These are phyloP conservation scores for Paratilapia polleni DNA, from an alignment of 2,113 vertebrate genomes.

Conservation along the genomic window DNA sequence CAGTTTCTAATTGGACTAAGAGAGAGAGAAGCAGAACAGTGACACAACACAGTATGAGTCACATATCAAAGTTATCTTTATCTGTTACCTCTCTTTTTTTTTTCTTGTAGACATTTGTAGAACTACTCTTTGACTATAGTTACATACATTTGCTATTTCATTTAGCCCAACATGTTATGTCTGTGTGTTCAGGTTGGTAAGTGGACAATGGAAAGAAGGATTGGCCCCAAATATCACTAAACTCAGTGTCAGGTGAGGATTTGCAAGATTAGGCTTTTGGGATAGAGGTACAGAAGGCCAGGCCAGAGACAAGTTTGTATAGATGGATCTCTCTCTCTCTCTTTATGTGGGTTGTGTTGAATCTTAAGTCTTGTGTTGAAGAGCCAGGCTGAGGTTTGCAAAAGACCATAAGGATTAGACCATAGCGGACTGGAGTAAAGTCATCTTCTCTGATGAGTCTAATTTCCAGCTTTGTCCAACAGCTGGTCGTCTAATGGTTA, in stretches of 20 bases:
- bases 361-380: too few species aligned
- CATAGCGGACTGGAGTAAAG: too few species aligned
- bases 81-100: neutral
- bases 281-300: constrained; percentile 31
- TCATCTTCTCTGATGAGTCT: too few species aligned
- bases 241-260: constrained; percentile 23
- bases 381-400: too few species aligned
- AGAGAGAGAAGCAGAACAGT: constrained; percentile 37
- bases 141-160: neutral
- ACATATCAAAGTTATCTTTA: constrained; percentile 29
- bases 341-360: neutral
- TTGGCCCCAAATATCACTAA: constrained; percentile 23
- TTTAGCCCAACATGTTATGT: neutral
- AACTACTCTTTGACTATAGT: neutral
- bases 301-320: constrained; percentile 22
- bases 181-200: neutral
- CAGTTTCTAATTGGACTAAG: constrained; percentile 80
- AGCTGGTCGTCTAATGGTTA: too few species aligned
- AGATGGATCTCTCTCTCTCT: constrained; percentile 2
- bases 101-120: neutral
- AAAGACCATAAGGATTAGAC: too few species aligned
- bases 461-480: too few species aligned
- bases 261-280: constrained; percentile 35
- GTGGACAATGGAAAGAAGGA: neutral
- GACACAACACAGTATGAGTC: constrained; percentile 31